Base-by-base conservation (phyloP, 2,113 vertebrate species). In the Balaeniceps rex region DNA sequence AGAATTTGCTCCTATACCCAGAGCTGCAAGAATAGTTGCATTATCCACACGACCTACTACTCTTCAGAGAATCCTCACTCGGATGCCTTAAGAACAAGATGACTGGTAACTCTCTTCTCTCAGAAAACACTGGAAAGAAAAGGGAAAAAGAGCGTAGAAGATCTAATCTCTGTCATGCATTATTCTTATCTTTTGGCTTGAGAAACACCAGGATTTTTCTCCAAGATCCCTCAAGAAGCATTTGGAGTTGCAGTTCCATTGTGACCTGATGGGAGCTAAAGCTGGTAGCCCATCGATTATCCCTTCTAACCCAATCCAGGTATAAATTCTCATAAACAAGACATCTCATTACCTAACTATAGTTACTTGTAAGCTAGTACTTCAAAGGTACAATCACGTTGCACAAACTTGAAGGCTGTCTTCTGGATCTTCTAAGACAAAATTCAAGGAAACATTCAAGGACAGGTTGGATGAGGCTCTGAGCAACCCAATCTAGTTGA, bases 291-390 rank as follows among this genome's bases (percentile, higher is more conserved):
- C 75, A 95, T 36, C 2, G 2, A 79, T 96, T 93, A 92, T 64
- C 55, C 64, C 44, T 91, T 94, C 89, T 87, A 92, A 96, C 91
- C 58, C 75, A 86, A 95, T 7, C 21, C 63, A 95, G 54, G 33
- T 80, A 33, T 80, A 92, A 96, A 96, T 96, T 96, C 87, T 97
- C 85, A 92, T 93, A 85, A 79, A 85, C 4, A 79, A 88, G 84
- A 52, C 21, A 82, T 66, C 85, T 95, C 89, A 90, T 75, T 85
- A 83, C 69, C 55, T 58, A 69, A 22, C 68, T 85, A 72, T 87
- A 93, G 46, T 76, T 81, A 94, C 21, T 13, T 77, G 4, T 49
- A 61, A 79, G 28, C 57, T 52, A 57, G 38, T 83, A 51, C 31
- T 91, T 64, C 5, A 3, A 70, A 84, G 31, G 24, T 76, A 90